phyloP scores from a whole-genome alignment of 2,797 vertebrate species.

The Carduelis carduelis region DNA sequence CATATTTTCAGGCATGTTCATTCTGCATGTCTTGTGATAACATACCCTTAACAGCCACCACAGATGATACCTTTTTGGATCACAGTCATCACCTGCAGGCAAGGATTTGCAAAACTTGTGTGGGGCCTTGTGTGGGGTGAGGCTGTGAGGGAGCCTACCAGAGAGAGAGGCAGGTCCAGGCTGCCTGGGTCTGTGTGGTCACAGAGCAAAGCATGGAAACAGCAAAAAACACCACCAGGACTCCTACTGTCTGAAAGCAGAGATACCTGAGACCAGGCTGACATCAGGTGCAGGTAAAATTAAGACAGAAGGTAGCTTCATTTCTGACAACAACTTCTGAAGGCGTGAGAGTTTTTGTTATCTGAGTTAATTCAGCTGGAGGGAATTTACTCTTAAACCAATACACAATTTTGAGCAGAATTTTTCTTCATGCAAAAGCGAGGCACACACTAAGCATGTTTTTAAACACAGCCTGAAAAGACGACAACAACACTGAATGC shows the following conservation, averaged over 20 bases:
- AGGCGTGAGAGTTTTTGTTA: background rate
- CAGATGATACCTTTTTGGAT: background rate
- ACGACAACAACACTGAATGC: fast-evolving
- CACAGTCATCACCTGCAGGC: background rate
- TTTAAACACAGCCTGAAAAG: background rate
- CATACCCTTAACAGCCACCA: background rate
- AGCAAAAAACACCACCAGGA: background rate
- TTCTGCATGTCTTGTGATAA: background rate
- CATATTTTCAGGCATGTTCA: background rate
- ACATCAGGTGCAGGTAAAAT: background rate
- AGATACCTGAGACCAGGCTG: background rate
- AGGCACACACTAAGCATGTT: background rate
- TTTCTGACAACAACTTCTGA: background rate
- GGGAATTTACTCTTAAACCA: background rate
- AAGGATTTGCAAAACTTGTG: background rate
- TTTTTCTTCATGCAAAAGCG: background rate
- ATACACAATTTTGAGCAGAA: background rate
- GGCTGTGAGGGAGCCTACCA: background rate
- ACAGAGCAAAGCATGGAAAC: background rate
- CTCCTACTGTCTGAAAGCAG: background rate
- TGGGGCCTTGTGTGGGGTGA: fast-evolving
- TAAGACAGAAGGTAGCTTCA: background rate
- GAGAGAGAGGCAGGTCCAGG: background rate
- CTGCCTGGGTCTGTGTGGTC: background rate
- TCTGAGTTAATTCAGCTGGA: background rate